A percentile compares a stretch with the other conserved stretches of the same genome.
These are phyloP conservation scores for Oithona nana DNA, from an alignment of 2,888 invertebrate species.

Conservation along the genomic window DNA sequence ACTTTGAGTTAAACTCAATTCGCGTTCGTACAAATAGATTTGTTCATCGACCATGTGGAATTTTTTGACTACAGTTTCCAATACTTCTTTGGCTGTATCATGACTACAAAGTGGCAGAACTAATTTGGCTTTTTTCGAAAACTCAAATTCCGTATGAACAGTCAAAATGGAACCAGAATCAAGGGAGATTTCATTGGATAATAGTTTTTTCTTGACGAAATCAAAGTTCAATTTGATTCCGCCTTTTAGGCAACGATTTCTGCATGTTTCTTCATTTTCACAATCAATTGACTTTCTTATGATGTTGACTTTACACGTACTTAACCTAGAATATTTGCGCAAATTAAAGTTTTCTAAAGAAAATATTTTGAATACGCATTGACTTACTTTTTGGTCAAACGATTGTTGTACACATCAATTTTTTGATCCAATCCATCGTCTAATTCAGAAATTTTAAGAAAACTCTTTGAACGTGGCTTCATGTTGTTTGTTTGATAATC, in stretches of 20 bases:
- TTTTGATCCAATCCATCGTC: background rate
- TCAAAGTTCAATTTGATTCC: background rate
- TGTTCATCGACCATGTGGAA: background rate
- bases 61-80: background rate
- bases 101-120: background rate
- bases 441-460: background rate
- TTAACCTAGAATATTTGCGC: too few relatives aligned
- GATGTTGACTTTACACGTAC: too few relatives aligned
- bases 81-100: background rate
- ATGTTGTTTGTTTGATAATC: too few relatives aligned
- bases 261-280: background rate
- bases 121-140: background rate
- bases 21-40: background rate
- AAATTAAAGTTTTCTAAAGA: too few relatives aligned
- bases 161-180: too few relatives aligned
- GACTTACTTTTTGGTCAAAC: background rate
- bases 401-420: background rate
- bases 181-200: too few relatives aligned
- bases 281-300: background rate
- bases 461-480: background rate
- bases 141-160: background rate
- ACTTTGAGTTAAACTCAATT: background rate
- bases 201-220: background rate
- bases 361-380: background rate
- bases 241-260: background rate